Evolutionary conservation across 2,888 invertebrate species (phyloP).

Genomic region (Argyresthia albistria): DNA sequence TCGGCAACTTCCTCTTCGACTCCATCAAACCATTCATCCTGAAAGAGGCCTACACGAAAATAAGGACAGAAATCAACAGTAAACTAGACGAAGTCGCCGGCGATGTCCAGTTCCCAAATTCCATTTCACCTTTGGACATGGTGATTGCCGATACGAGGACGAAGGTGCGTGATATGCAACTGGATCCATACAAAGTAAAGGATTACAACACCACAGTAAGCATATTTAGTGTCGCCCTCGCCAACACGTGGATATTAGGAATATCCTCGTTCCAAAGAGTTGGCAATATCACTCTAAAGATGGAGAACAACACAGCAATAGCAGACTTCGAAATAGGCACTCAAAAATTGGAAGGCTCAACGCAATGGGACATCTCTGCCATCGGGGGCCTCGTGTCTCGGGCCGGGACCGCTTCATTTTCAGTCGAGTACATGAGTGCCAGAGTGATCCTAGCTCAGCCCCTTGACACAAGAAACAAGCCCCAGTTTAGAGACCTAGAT

Average conservation of each 20-base stretch:
- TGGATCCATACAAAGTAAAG: constrained; percentile 83
- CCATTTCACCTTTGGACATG: constrained; percentile 89
- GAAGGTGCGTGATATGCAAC: constrained; percentile 74
- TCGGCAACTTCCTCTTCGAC: constrained; percentile 87
- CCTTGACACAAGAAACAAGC: constrained; percentile 81
- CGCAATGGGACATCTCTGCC: constrained; percentile 84
- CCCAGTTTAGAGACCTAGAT: constrained; percentile 80
- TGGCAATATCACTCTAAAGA: constrained; percentile 80
- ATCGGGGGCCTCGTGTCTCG: constrained; percentile 78
- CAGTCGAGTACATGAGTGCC: constrained; percentile 83
- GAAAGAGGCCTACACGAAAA: constrained; percentile 82
- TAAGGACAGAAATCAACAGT: constrained; percentile 81
- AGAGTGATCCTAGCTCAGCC: constrained; percentile 81
- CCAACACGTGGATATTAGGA: constrained; percentile 85
- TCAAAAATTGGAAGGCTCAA: constrained; percentile 82
- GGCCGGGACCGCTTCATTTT: constrained; percentile 82
- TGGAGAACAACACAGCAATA: constrained; percentile 80
- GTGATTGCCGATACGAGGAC: constrained; percentile 82
- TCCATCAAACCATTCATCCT: constrained; percentile 89
- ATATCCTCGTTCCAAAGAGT: constrained; percentile 86
- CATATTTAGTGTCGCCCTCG: constrained; percentile 77
- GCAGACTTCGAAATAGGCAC: constrained; percentile 84
- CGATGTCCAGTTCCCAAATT: constrained; percentile 84
- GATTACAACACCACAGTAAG: constrained; percentile 82
- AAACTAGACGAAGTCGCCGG: constrained; percentile 79